Evolutionary conservation across 2,113 vertebrate species (phyloP), one percentile per base, ranked within the genome.

Genomic region (Planiliza haematocheilus): DNA sequence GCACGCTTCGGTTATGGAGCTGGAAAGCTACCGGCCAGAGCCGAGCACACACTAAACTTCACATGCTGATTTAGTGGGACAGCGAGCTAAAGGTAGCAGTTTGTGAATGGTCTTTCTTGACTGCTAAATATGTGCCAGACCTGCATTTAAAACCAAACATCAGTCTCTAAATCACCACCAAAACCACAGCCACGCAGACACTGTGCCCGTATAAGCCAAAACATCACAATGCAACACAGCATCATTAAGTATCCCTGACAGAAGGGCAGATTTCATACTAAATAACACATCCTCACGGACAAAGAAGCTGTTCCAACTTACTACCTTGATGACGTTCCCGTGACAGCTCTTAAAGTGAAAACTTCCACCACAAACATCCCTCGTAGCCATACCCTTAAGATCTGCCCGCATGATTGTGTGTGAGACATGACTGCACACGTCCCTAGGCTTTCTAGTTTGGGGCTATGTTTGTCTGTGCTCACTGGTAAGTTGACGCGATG

Each of bases 71-170:
- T 69, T 11, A 70, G 70, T 53, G 21, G 62, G 21, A 66, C 43
- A 62, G 30, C 10, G 39, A 1, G 17, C 43, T 73, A 7, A 21
- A 72, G 38, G 65, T 56, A 38, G 66, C 4, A 50, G 66, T 70
- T 74, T 73, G 34, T 60, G 37, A 52, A 53, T 60, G 46, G 61
- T 10, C 5, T 66, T 82, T 53, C 51, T 60, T 62, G 68, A 77
- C 42, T 55, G 68, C 63, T n/a, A n/a, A n/a, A n/a, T n/a, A n/a
- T n/a, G n/a, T n/a, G 72, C 73, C 81, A 77, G 73, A 81, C 30
- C 51, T 24, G 55, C 56, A 16, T 60, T 51, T 42, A 36, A 78
- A 81, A 67, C 77, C 81, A 55, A 77, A 82, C 75, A 84, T 77
- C 58, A 69, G 61, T 86, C 73, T 70, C 43, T 20, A 60, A 52